These are phyloP conservation scores for Burhinus oedicnemus DNA, from an alignment of 2,113 vertebrate species.

Conservation along the genomic window DNA sequence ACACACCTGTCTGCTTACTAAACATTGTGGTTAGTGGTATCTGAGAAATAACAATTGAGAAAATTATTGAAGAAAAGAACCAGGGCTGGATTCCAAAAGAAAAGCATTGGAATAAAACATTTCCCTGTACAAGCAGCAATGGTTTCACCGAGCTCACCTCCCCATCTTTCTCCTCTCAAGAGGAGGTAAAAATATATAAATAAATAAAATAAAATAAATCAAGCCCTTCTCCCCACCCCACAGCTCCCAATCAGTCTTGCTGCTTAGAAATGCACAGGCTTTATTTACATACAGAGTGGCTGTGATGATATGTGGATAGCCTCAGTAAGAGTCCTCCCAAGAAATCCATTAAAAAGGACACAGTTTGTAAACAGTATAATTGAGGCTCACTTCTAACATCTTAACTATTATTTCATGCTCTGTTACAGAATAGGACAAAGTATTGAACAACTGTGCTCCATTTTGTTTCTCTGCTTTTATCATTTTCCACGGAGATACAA, in stretches of 20 bases:
- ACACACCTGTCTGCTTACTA: neutral
- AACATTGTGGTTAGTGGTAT: neutral
- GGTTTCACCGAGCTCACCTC: neutral
- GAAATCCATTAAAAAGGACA: neutral
- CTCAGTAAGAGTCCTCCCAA: neutral
- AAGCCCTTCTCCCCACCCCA: neutral
- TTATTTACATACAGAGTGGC: neutral
- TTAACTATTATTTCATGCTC: neutral
- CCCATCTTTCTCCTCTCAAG: neutral
- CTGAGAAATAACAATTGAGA: neutral
- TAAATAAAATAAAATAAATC: neutral
- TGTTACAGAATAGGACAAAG: neutral
- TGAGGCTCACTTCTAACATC: neutral
- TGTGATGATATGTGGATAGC: neutral
- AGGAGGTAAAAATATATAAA: neutral
- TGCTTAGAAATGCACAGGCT: neutral
- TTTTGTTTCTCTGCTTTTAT: neutral
- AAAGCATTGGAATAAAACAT: neutral
- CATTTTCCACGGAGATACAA: neutral
- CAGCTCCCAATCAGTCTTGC: neutral
- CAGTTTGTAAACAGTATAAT: neutral
- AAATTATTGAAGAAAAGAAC: neutral
- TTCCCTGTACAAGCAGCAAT: neutral
- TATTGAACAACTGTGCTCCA: neutral
- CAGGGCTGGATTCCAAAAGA: neutral